Evolutionary conservation across 2,888 invertebrate genomes (phyloP), one percentile per base, ranked within the genome.

Genomic region (Yponomeuta plumbellus): DNA sequence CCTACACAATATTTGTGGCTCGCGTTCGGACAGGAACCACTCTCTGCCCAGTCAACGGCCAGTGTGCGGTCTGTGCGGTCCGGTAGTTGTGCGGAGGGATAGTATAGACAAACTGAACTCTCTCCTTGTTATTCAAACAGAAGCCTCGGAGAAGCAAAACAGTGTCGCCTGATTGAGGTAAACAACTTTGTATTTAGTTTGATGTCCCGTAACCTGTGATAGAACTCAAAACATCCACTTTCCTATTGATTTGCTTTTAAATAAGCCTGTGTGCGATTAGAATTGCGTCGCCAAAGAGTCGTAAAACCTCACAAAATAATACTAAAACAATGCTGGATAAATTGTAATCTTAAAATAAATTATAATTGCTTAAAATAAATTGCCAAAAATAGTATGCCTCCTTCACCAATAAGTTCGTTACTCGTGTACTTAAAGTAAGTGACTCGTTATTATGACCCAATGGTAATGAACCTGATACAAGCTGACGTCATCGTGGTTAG

Each of bases 61-160:
- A 34, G 34, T 34, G 34, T 34, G 34, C 34, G 34, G 34, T 34
- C 4, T 26, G 26, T 26, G 20, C 57, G 11, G 34, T 34, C 34
- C 6, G 34, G 34, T 34, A 34, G 8, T 34, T 10, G 34, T 10
- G 34, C 8, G 34, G 34, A 34, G 34, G 34, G 34, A 34, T 34
- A 34, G 34, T 34, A 34, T 26, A 26, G 26, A 26, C 34, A 34
- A 34, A 10, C 34, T 34, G 8, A 34, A 34, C 59, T 59, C 23
- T 59, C 20, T 22, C 23, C 59, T 59, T 52, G 44, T 52, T 59
- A 59, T 59, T 23, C 5, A 59, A 59, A 59, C 44, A 52, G 11
- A 59, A 23, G 59, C 11, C 59, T 21, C 22, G 21, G 13, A 59
- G 11, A 22, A 5, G n/a, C 59, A 59, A 59, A 59, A 59, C 59